Base-by-base conservation (phyloP, 2,797 vertebrate species). In the Hirundo rustica region DNA sequence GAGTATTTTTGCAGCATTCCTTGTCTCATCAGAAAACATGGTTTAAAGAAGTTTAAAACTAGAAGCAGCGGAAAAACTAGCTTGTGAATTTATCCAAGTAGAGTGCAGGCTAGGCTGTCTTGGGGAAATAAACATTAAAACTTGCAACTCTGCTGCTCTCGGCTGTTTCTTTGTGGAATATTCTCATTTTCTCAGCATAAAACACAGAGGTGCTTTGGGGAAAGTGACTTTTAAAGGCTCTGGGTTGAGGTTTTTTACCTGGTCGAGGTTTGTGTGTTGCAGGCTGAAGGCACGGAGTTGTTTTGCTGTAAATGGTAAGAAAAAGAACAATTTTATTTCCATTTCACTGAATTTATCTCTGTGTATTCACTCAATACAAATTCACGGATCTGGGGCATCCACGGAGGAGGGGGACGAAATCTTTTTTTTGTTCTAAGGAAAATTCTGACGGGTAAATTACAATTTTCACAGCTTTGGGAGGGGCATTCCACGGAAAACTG, bases 61-160 rank as follows among this genome's bases (percentile, higher is more conserved):
- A 98, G 98, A 98, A 97, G 97, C 98, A 98, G 98, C 98, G 96
- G 96, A 98, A 98, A 98, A 98, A 97, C 97, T 99, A 98, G 98
- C 98, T 98, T 98, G 98, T 98, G 98, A 98, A 98, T 98, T 97
- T 98, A 98, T 98, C 96, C 97, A 97, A 98, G 98, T 99, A 98
- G 98, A 98, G 68, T 98, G 97, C 98, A 98, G 98, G 98, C 98
- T 99, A 99, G 98, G 98, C 98, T 99, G 98, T 99, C 98, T 98
- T 99, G 98, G 98, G 98, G 98, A 99, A 99, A 99, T 99, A 99
- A 99, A 99, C 98, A 98, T 99, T 99, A 98, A 99, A 99, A 99
- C 97, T 98, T 97, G 97, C 93, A 98, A 97, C 95, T 38, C 61
- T 44, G 38, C 71, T 77, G 92, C 66, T 64, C 58, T 38, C 51